Evolutionary conservation across 1,140 invertebrate genomes (phyloP).

Genomic region (Conus ventricosus): DNA sequence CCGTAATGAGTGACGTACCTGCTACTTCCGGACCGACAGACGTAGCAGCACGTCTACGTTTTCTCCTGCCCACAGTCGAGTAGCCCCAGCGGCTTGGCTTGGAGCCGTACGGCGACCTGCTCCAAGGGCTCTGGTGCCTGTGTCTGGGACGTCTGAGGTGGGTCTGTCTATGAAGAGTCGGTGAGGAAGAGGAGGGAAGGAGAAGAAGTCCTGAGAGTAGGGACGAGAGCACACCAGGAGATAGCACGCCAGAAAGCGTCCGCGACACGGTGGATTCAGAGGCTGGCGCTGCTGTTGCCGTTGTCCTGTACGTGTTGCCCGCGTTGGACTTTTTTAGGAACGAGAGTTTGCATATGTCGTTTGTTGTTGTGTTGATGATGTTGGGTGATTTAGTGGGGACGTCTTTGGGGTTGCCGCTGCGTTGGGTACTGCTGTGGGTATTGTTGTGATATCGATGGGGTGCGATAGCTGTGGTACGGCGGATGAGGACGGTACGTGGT

Average conservation of each 20-base stretch:
- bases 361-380: background rate
- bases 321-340: background rate
- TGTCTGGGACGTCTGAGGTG: too few relatives aligned
- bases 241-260: background rate
- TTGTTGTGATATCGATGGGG: background rate
- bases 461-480: background rate
- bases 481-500: background rate
- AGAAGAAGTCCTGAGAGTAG: background rate
- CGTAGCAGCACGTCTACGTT: too few relatives aligned
- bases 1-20: too few relatives aligned
- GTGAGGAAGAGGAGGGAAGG: background rate
- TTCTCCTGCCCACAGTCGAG: too few relatives aligned
- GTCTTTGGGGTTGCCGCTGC: background rate
- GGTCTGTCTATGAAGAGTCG: background rate
- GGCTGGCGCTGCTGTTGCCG: background rate
- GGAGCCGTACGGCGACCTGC: too few relatives aligned
- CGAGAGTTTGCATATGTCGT: background rate
- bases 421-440: background rate
- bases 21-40: too few relatives aligned
- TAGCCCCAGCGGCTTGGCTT: too few relatives aligned
- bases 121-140: background rate
- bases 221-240: background rate
- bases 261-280: too few relatives aligned
- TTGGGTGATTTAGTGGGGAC: background rate
- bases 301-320: background rate